Evolutionary conservation across 2,797 vertebrate species (phyloP), one percentile per base, ranked within the genome.

Genomic region (Syngnathus acus): DNA sequence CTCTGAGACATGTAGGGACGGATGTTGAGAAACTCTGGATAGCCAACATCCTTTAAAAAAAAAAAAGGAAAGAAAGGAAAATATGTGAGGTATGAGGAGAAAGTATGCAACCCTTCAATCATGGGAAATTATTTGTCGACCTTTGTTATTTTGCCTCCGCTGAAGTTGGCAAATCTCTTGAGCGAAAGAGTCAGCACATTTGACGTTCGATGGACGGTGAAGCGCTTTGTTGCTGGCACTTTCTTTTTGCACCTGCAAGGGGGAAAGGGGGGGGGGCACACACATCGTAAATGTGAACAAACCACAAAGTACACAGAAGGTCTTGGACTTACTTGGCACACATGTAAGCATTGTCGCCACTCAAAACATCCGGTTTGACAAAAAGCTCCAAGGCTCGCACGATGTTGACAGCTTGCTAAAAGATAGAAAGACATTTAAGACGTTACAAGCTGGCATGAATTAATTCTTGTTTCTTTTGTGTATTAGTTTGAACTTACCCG

Each of bases 311-410:
- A 13, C 14, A 23, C 6, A 21, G 6, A 2, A 3, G 40, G 17
- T 39, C 47, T 10, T 3, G 1, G 45, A 86, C 94, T 91, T 85
- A 98, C 97, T 89, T 95, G 65, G 93, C 93, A 76, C 97, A 99
- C 94, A 96, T 94, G 83, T 98, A 99, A 66, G 96, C 95, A 0
- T 98, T 96, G 72, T 98, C 95, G n/a, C 95, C 96, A 0, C 93
- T 94, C 69, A 99, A 88, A 62, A 93, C 77, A 5, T 99, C 96
- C 0, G 95, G 91, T 72, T 93, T 95, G 68, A 99, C 95, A 57
- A 99, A 99, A 57, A 95, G 88, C 58, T 98, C 94, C 82, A 99
- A 85, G 0, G 96, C 96, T 7, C 91, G 92, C 53, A 93, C 93
- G 0, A 98, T 93, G 72, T 98, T 94, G 1, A 90, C 87, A 0